Evolutionary conservation across 1,140 invertebrate genomes (phyloP), one percentile per base, ranked within the genome.

Genomic region (Drosophila novamexicana): DNA sequence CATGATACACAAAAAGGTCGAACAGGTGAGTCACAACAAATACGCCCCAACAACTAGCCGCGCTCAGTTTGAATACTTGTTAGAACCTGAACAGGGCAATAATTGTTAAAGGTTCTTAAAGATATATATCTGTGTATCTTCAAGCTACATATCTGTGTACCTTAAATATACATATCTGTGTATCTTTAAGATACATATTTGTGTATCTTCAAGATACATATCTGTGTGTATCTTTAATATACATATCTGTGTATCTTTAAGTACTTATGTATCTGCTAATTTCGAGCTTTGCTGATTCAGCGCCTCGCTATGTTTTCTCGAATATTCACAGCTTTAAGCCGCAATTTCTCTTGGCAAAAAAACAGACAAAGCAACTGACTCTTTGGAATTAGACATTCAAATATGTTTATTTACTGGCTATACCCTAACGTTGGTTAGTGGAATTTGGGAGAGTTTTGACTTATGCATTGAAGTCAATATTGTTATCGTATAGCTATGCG

Each of bases 1-100:
- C 18, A 69, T 93, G 69, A 81, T 93, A 12, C 81, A 92, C 66
- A 83, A 92, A 37, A 89, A 93, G 76, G 90, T 94, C 54, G 93
- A 93, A 72, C 91, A 93, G 86, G 93, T 94, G 85, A 91, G 91
- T 89, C 7, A 40, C 40, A 5, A 45, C 29, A 34, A 9, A 36
- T 29, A 22, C 34, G 14, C 9, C 32, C n/a, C n/a, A 36, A 36
- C 12, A 7, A 36, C 3, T 9, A 6, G 2, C 10, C 14, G 16
- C 5, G 9, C 3, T 36, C 50, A 3, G 9, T 14, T 53, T 36
- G 7, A 54, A 9, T n/a, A 10, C 10, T 44, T n/a, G 10, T 6
- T 34, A 32, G n/a, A 34, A 52, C 22, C 34, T 36, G 47, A 16
- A 8, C 14, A 16, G 39, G 7, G 42, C 14, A 2, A 0, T 29